Conservation (phyloP, 2,113 vertebrate genomes). For the Chionis minor region DNA sequence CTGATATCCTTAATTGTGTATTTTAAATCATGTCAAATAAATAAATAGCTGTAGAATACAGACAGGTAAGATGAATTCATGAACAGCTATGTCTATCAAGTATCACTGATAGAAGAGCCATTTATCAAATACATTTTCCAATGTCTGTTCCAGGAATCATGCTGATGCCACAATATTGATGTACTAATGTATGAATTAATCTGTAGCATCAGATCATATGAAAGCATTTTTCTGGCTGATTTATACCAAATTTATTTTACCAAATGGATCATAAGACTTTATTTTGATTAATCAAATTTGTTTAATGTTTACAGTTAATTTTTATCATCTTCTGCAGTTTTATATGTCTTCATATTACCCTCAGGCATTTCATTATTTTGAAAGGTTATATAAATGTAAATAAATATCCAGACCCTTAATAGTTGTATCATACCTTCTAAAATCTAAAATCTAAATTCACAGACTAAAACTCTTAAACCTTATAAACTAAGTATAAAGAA, state of each 20-base stretch:
- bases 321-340: background rate
- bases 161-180: background rate
- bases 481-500: background rate
- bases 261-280: background rate
- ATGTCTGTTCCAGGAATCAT: background rate
- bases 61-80: background rate
- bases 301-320: background rate
- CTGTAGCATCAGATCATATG: background rate
- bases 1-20: background rate
- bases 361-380: background rate
- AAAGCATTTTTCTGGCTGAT: background rate
- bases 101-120: background rate
- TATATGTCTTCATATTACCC: background rate
- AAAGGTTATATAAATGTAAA: background rate
- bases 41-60: background rate
- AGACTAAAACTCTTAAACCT: background rate
- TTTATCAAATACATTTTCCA: background rate
- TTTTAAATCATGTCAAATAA: background rate
- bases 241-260: background rate
- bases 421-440: background rate
- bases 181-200: background rate
- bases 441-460: background rate
- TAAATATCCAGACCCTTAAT: background rate
- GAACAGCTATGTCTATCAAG: background rate
- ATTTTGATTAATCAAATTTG: background rate